Evolutionary conservation across 1,140 invertebrate species (phyloP).

Genomic region (Neodiprion lecontei): DNA sequence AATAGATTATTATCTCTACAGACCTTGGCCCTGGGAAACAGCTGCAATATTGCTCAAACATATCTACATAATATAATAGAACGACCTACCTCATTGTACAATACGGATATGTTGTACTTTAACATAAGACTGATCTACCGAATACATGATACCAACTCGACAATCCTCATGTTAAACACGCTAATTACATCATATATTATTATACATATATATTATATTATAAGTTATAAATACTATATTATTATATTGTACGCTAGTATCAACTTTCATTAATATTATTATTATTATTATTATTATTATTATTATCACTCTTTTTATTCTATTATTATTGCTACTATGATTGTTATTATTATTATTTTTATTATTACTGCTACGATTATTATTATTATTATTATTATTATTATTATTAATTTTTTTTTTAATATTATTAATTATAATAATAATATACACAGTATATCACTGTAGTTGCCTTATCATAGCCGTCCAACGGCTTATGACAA

Average conservation of each 20-base stretch:
- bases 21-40: conserved; percentile 46
- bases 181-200: conserved; percentile 14
- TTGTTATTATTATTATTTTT: background rate
- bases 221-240: conserved; percentile 14
- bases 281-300: conserved; percentile 14
- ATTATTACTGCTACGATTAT: background rate
- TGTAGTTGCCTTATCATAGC: conserved; percentile 5
- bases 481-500: conserved; percentile 5
- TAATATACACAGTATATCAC: background rate
- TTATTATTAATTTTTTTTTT: background rate
- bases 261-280: conserved; percentile 9
- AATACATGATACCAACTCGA: conserved; percentile 3
- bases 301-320: background rate
- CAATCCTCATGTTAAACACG: conserved; percentile 1
- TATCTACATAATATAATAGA: conserved; percentile 6
- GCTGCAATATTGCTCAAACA: conserved; percentile 51
- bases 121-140: conserved; percentile 20
- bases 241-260: conserved; percentile 10
- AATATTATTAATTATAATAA: background rate
- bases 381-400: conserved; percentile 17
- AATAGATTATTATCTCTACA: conserved; percentile 30
- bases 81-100: conserved; percentile 35
- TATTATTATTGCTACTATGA: background rate
- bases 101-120: conserved; percentile 15
- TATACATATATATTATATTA: conserved; percentile 19